Percentiles rank a stretch among this genome's conserved stretches.
Evolutionary conservation across 2,888 invertebrate species (phyloP).

Genomic region (Argyra leucocephala): DNA sequence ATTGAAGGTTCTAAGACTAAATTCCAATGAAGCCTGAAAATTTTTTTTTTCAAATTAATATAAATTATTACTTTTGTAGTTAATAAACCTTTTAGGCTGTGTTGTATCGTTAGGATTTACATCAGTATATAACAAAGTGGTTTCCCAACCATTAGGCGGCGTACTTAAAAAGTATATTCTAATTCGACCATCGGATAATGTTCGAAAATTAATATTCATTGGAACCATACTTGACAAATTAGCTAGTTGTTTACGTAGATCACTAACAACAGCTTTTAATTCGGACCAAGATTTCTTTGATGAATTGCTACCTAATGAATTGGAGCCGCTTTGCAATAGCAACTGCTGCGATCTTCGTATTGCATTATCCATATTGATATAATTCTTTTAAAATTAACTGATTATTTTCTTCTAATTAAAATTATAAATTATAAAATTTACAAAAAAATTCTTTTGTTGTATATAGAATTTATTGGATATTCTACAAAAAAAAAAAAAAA

Average conservation of each 20-base stretch:
- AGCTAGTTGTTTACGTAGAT: conserved; percentile 67
- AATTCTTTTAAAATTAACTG: neutral
- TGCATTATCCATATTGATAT: neutral
- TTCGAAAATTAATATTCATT: conserved; percentile 69
- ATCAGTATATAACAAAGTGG: conserved; percentile 77
- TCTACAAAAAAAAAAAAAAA: neutral
- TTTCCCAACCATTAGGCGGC: conserved; percentile 81
- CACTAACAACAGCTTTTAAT: conserved; percentile 68
- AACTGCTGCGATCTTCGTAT: neutral
- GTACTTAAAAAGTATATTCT: conserved; percentile 85
- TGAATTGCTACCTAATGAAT: conserved; percentile 12
- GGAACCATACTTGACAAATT: conserved; percentile 73
- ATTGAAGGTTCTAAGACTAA: conserved; percentile 71
- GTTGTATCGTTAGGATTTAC: conserved; percentile 50
- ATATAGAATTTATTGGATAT: neutral
- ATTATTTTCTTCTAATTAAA: too few species aligned
- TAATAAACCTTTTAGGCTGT: conserved; percentile 22
- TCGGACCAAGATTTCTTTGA: conserved; percentile 63
- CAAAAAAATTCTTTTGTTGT: neutral
- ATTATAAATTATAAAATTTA: too few species aligned
- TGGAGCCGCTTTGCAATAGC: neutral
- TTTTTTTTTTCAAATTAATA: neutral
- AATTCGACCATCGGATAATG: conserved; percentile 65
- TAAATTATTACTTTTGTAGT: neutral
- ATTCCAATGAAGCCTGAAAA: conserved; percentile 63